A percentile compares a stretch with the other conserved stretches of the same genome.
Evolutionary conservation across 53 echinoderm and acorn worm species (phyloP).

Genomic region (Echinometra lucunter): DNA sequence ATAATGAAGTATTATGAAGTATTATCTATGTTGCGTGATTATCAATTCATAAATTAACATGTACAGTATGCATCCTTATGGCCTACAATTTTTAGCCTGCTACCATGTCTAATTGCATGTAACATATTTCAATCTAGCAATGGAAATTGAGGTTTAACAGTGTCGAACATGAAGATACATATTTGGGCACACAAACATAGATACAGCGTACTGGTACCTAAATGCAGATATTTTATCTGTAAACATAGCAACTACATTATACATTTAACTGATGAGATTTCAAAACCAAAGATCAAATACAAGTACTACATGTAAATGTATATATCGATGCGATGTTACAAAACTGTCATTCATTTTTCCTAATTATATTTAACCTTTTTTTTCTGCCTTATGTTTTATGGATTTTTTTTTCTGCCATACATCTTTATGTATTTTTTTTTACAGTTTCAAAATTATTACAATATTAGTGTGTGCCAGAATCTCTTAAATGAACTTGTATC

Average conservation of each 20-base stretch:
- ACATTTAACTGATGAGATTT: too few species aligned
- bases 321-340: not conserved
- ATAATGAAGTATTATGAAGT: not conserved
- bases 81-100: too few species aligned
- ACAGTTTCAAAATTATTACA: not conserved
- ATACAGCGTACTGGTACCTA: not conserved
- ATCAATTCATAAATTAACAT: not conserved
- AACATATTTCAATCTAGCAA: not conserved
- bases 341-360: slow-evolving; percentile 15
- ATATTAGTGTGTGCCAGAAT: not conserved
- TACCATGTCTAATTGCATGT: not conserved
- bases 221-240: not conserved
- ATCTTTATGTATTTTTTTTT: not conserved
- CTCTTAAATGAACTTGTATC: not conserved
- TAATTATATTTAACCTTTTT: not conserved
- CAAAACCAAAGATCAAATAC: not conserved
- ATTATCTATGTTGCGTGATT: not conserved
- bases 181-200: not conserved
- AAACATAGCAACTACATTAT: not conserved
- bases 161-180: not conserved
- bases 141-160: not conserved
- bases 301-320: not conserved
- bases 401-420: not conserved
- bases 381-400: not conserved
- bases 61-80: too few species aligned